Evolutionary conservation across 2,888 invertebrate species (phyloP), one percentile per base, ranked within the genome.

Genomic region (Athalia cordata): DNA sequence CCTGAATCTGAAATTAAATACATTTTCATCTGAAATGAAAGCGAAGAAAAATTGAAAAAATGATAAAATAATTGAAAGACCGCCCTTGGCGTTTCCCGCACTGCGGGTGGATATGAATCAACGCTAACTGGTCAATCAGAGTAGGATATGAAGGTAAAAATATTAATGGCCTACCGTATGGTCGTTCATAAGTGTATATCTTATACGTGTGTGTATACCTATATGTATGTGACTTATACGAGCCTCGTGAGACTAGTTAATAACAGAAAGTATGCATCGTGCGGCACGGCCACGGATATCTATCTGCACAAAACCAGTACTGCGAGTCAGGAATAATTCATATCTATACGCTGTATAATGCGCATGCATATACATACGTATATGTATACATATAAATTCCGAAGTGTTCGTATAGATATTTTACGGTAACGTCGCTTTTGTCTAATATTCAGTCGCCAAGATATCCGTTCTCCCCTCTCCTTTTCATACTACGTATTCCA

Each of bases 61-160:
- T 29, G 29, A 29, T 29, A 29, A 29, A 29, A 29, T 29, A 68
- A 29, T 11, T 47, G 4, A 11, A 45, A 13, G n/a, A 45, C 45
- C 8, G 8, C 9, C 7, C n/a, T n/a, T 72, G 4, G 45, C 9
- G 45, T 47, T n/a, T 72, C 9, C 45, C 9, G 57, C 47, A 59
- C 29, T 29, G 29, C 29, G 29, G 59, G 72, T 72, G 15, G 59
- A 72, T 59, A 72, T 72, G 52, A 72, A 72, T 72, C 59, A 72
- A 59, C n/a, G 11, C 45, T 72, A 72, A 72, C 57, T 13, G 13
- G 72, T 72, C 72, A 59, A 72, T 72, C 72, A 59, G 47, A 57
- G 7, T 47, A 4, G 13, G 52, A 13, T 59, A 59, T 72, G 59
- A 47, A 72, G 59, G 57, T 72, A 47, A 59, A 59, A 72, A 72